Evolutionary conservation across 2,797 vertebrate genomes (phyloP), one percentile per base, ranked within the genome.

Genomic region (Pantherophis vulpinus): DNA sequence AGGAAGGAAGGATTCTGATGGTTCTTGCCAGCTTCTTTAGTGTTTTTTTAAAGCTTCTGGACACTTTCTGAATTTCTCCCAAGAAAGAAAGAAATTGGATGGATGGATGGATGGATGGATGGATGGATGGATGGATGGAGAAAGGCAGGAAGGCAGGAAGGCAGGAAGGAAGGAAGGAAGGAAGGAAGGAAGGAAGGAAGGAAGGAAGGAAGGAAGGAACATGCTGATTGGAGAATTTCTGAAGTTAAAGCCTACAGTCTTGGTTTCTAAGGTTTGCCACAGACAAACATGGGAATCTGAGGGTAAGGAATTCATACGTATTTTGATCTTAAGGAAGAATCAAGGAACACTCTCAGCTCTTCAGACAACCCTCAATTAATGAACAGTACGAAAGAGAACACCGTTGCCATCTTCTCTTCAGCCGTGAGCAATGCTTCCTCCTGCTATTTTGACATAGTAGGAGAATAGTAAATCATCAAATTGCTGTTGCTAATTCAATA

Each of bases 401-500:
- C 51, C 56, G 47, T 20, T 23, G 8, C n/a, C 42, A 6, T 88
- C 86, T 92, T 56, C 86, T 94, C 86, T 27, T 47, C n/a, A 95
- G 59, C 91, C 92, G 87, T 61, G 56, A 93, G 32, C 55, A 91
- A 32, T n/a, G 60, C 7, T 47, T 63, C 25, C 91, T 1, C 25
- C 92, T 58, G 59, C 42, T 70, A n/a, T 29, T 86, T 87, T 60
- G 92, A 90, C 20, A 59, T 6, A 61, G 25, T 12, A 4, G n/a
- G 58, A 5, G 5, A 54, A 37, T 18, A 74, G 61, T 93, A 92
- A 94, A 95, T 92, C 42, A 94, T 10, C 66, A 60, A 58, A 93
- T 42, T 58, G 83, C 86, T 93, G 91, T 32, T 55, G 86, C 86
- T 93, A 86, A 87, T 87, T 95, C 91, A 94, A 91, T 10, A 91